Conservation (phyloP, 2,113 vertebrate genomes). For the Budorcas taxicolor region DNA sequence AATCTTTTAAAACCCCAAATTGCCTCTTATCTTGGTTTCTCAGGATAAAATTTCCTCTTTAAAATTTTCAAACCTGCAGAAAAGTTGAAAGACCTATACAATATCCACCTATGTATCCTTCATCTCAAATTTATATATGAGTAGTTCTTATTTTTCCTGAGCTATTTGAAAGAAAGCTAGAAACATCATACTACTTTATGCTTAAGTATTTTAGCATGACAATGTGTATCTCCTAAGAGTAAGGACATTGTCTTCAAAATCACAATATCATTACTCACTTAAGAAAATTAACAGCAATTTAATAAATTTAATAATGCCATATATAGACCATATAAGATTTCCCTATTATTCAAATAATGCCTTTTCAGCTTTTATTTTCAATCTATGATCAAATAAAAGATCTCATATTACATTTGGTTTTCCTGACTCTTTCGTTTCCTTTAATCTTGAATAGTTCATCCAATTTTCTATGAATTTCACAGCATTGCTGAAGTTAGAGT, state of each 20-base stretch:
- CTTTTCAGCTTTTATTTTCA: neutral
- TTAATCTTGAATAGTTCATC: neutral
- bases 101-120: neutral
- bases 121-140: neutral
- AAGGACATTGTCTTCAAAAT: neutral
- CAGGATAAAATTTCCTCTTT: neutral
- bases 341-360: neutral
- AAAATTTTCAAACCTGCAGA: neutral
- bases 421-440: neutral
- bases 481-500: neutral
- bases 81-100: neutral
- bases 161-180: neutral
- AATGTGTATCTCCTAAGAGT: neutral
- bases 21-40: neutral
- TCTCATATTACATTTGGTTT: constrained; percentile 19
- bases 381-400: neutral
- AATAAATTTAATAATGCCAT: neutral
- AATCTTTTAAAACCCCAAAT: neutral
- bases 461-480: neutral
- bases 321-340: neutral
- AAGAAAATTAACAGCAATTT: neutral
- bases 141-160: neutral
- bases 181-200: neutral
- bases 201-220: neutral
- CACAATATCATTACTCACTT: neutral